Base-by-base conservation (phyloP, 1,140 invertebrate genomes). In the Cydia fagiglandana region DNA sequence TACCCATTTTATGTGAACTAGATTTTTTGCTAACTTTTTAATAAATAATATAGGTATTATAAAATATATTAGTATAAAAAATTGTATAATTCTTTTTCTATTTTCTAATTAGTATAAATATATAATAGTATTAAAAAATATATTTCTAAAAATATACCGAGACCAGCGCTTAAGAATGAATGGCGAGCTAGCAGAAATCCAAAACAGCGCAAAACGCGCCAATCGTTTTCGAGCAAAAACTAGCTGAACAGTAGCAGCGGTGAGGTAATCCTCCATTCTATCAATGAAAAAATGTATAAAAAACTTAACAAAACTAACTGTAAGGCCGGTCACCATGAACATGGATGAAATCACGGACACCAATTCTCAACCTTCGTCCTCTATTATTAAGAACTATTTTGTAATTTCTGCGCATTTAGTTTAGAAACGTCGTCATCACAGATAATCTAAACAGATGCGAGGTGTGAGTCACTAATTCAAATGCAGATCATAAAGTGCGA, bases 251-350 rank as follows among this genome's bases (percentile, higher is more conserved):
- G 83, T 81, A 84, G 81, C 66, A 9, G 28, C 78, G 87, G 85
- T 89, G 88, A 90, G 81, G 88, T 86, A 88, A 90, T 84, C 85
- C 74, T 76, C 74, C 68, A 70, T 80, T 83, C 81, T 84, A 83
- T 89, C 83, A 89, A 90, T 88, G 85, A 86, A 87, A 87, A 86
- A 87, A 85, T 73, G 80, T 74, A 83, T 70, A 76, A 87, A 84
- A 84, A 82, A 83, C 76, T 78, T 70, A 74, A 81, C 73, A 38
- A 70, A 70, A n/a, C 73, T 86, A 83, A 84, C 84, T 82, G 82
- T 85, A 80, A 77, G 73, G 70, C 79, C 76, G 75, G 53, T 38
- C 34, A 79, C 53, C 56, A 24, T 56, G 53, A n/a, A 76, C 78
- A 45, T 45, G 66, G 34, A 28, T 5, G 28, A 78, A 45, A 28